Conservation (phyloP, 1,140 invertebrate genomes). For the Coenobita brevimanus region DNA sequence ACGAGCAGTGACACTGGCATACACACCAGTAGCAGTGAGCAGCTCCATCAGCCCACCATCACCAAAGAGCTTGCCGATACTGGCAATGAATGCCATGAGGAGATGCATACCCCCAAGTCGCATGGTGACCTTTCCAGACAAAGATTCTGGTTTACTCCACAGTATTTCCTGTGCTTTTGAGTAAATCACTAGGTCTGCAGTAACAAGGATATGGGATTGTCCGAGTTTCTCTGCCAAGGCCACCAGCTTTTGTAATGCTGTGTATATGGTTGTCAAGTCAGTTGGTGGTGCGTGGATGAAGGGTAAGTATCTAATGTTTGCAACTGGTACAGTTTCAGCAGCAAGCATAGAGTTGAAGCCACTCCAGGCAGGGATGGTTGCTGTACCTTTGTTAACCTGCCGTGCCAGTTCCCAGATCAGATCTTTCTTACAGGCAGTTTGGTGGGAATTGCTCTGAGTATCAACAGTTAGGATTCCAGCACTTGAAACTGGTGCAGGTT, state of each 20-base stretch:
- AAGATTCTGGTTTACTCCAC: slow-evolving; percentile 17
- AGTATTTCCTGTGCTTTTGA: slow-evolving; percentile 16
- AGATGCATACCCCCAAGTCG: slow-evolving; percentile 20
- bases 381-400: background rate
- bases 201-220: slow-evolving; percentile 18
- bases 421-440: slow-evolving; percentile 7
- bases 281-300: no score
- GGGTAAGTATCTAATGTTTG: no score
- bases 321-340: background rate
- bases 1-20: background rate
- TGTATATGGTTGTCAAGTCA: no score
- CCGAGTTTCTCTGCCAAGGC: no score
- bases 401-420: slow-evolving; percentile 3
- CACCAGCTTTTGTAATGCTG: no score
- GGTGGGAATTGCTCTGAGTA: slow-evolving; percentile 20
- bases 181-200: slow-evolving; percentile 16
- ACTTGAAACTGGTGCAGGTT: slow-evolving; percentile 9
- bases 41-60: slow-evolving; percentile 3
- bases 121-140: background rate
- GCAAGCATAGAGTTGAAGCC: background rate
- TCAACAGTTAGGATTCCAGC: slow-evolving; percentile 20
- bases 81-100: slow-evolving; percentile 27
- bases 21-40: slow-evolving; percentile 8
- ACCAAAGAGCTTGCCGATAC: slow-evolving; percentile 28
- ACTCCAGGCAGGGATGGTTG: no score